Evolutionary conservation across 2,888 invertebrate species (phyloP), one percentile per base, ranked within the genome.

Genomic region (Blera fallax): DNA sequence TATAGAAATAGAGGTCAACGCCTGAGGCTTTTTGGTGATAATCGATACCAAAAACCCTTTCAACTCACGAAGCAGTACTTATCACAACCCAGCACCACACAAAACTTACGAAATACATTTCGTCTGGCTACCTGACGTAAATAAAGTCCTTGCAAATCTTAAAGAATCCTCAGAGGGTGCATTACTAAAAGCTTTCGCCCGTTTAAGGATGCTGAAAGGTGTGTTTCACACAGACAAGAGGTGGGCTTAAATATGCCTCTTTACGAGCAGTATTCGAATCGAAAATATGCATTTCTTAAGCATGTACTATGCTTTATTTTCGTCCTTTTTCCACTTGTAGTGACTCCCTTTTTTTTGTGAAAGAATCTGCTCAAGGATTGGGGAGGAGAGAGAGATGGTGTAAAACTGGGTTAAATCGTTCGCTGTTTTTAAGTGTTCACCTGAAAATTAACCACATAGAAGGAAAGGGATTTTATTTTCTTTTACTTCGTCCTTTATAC

Each of bases 341-440:
- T 8, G 1, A 8, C 16, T 29, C n/a, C 14, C 14, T 27, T 14
- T 52, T 52, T 29, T 29, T 29, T 24, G 24, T 27, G 14, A 40
- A 40, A 40, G 11, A 3, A 40, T 14, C 7, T 24, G 27, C 24
- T 48, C 11, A 52, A 27, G 24, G n/a, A n/a, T 50, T n/a, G n/a
- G 21, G 21, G 27, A 43, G 5, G 16, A 29, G 14, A 29, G n/a
- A 11, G 37, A 34, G 34, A 34, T 6, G 8, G 48, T 27, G 34
- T 14, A 77, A 29, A 77, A 77, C 82, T 82, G 64, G 77, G 70
- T 62, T 77, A 77, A 82, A 82, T 70, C 65, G 70, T 72, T 82
- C 50, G 64, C 65, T 64, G 65, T 72, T 77, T 43, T 72, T 37
- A 58, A 77, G 82, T 58, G 77, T 82, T 82, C 82, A 82, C 70